Evolutionary conservation across 2,113 vertebrate species (phyloP).

Genomic region (Tenrec ecaudatus): DNA sequence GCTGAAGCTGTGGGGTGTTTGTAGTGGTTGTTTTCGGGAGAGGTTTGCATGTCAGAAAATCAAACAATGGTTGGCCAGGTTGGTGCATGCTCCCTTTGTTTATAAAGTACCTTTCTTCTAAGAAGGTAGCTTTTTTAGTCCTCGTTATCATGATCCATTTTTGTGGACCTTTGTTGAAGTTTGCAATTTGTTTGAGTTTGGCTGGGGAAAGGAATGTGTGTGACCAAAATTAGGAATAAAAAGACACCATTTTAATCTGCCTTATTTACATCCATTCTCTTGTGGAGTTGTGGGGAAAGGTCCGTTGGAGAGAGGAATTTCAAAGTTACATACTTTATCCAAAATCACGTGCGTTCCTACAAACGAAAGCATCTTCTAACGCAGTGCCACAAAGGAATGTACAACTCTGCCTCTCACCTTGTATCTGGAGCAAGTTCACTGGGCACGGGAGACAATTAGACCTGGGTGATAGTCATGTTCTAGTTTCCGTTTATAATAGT

Average conservation of each 20-base stretch:
- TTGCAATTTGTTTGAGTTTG: not conserved
- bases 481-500: not conserved
- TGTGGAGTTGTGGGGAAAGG: not conserved
- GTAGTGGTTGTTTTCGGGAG: not conserved
- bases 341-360: not conserved
- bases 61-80: not conserved
- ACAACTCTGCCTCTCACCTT: not conserved
- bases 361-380: not conserved
- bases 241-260: not conserved
- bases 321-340: not conserved
- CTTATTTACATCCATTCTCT: not conserved
- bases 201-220: not conserved
- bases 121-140: not conserved
- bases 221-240: not conserved
- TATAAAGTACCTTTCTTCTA: not conserved
- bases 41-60: conserved; percentile 30
- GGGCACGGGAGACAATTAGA: not conserved
- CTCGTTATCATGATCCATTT: not conserved
- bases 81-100: not conserved
- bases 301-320: not conserved
- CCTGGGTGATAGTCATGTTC: not conserved
- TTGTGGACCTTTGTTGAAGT: not conserved
- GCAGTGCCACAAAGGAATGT: not conserved
- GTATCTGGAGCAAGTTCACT: not conserved
- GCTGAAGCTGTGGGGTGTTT: conserved; percentile 20